Evolutionary conservation across 2,888 invertebrate species (phyloP), one percentile per base, ranked within the genome.

Genomic region (Tiliacea citrago): DNA sequence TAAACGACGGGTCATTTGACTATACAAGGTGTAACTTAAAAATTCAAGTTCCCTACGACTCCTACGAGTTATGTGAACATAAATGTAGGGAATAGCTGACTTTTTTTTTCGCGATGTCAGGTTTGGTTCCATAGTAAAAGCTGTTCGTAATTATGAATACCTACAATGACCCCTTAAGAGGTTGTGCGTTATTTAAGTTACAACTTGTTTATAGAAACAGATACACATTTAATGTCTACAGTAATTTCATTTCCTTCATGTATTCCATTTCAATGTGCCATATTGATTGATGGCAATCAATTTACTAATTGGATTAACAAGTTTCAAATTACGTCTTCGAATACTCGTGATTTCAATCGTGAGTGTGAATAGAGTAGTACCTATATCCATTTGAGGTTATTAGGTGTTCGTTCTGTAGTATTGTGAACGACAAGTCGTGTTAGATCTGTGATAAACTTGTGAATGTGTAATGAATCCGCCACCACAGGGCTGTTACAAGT

Each of bases 341-440:
- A 42, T 62, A 57, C 49, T 53, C 35, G n/a, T 35, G 67, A 53
- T 63, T 73, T 29, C 21, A 47, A 42, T 58, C 68, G 60, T 49
- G 42, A 66, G 49, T 68, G 49, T 3, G 16, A 45, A 65, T 68
- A 29, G 47, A 57, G 49, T 60, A 29, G 24, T 49, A 24, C n/a
- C 9, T 70, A 55, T 21, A 74, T 21, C 39, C 35, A 79, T 79
- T 79, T 75, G 65, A 68, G 57, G 65, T 76, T 53, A 72, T 72
- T 80, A 71, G 65, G 61, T 13, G 53, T 49, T 62, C n/a, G 53
- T 57, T 66, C 60, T 69, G 62, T 76, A 73, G 61, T 42, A 77
- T 76, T 76, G 71, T 75, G 73, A 82, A 67, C 73, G 83, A 85
- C 60, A 79, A 78, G 65, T 68, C 69, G 70, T 73, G 82, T 75